phyloP scores from a whole-genome alignment of 2,113 vertebrate genomes.

The Menura novaehollandiae region DNA sequence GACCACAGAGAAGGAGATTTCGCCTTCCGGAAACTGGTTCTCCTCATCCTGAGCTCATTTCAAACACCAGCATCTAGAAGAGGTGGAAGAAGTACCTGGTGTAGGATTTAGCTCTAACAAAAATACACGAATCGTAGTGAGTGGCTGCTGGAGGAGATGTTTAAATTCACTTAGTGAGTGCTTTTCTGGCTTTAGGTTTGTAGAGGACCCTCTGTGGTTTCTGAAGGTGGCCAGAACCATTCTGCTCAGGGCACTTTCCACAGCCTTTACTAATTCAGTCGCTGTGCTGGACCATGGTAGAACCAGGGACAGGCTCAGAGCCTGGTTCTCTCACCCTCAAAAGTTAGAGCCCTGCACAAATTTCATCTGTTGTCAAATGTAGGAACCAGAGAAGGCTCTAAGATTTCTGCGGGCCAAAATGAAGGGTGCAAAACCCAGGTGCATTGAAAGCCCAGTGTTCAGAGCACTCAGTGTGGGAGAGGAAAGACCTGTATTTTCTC shows the following conservation, averaged over 20 bases:
- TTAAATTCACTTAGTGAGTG: neutral
- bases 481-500: neutral
- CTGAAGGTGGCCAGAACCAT: neutral
- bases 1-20: neutral
- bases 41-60: neutral
- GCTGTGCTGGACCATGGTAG: neutral
- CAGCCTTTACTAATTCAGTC: neutral
- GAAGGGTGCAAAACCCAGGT: neutral
- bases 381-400: neutral
- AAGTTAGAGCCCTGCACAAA: neutral
- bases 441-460: neutral
- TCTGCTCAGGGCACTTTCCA: neutral
- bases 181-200: neutral
- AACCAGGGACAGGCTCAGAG: neutral
- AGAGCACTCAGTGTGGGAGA: neutral
- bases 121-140: neutral
- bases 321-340: neutral
- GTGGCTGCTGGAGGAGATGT: neutral
- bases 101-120: neutral
- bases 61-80: neutral
- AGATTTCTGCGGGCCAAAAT: neutral
- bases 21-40: neutral
- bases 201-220: neutral
- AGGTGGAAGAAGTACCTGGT: neutral
- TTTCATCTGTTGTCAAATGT: neutral